Percentiles rank a stretch among this genome's conserved stretches.
Evolutionary conservation across 2,888 invertebrate genomes (phyloP).

Genomic region (Ophioninae sp.): DNA sequence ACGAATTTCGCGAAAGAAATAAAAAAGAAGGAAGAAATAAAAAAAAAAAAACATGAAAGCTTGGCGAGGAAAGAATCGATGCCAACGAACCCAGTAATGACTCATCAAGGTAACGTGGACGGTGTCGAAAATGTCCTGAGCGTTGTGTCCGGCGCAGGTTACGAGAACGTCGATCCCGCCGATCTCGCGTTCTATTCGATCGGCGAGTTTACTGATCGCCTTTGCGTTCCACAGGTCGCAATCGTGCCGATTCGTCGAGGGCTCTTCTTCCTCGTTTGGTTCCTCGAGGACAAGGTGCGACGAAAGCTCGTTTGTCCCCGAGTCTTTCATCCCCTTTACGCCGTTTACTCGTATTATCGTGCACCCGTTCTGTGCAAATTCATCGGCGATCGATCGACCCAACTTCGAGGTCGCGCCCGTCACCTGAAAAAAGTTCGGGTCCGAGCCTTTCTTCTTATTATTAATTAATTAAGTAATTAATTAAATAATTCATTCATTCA

Average conservation of each 20-base stretch:
- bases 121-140: slow-evolving; percentile 73
- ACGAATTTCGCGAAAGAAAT: background rate
- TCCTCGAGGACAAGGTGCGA: background rate
- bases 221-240: slow-evolving; percentile 73
- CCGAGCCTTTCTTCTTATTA: background rate
- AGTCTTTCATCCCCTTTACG: slow-evolving; percentile 62
- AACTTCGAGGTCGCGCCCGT: slow-evolving; percentile 73
- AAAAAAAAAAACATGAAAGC: background rate
- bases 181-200: slow-evolving; percentile 72
- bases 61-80: background rate
- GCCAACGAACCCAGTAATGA: slow-evolving; percentile 75
- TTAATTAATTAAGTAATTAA: background rate
- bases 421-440: slow-evolving; percentile 65
- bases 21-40: background rate
- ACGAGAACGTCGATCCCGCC: slow-evolving; percentile 76
- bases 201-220: slow-evolving; percentile 71
- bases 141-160: slow-evolving; percentile 71
- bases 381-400: slow-evolving; percentile 73
- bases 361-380: slow-evolving; percentile 75
- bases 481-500: background rate
- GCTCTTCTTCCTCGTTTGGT: background rate
- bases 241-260: slow-evolving; percentile 64
- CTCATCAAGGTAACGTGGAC: slow-evolving; percentile 75
- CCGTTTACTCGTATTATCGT: slow-evolving; percentile 75
- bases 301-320: slow-evolving; percentile 33